These are phyloP conservation scores for Bhutanitis thaidina DNA, from an alignment of 2,888 invertebrate species.

Conservation along the genomic window DNA sequence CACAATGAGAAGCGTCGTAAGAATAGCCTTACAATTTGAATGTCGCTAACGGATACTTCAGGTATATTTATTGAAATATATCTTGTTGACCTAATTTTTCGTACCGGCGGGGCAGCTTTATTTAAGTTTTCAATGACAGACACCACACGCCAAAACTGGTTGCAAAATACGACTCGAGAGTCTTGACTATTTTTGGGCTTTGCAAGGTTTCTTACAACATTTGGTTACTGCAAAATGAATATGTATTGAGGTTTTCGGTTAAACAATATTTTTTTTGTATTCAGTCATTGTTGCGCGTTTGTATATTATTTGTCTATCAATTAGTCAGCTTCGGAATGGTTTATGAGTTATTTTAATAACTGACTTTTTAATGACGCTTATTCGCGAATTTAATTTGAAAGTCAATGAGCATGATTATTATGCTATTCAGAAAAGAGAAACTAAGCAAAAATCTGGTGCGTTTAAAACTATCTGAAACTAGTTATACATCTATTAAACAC, in stretches of 20 bases:
- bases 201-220: slow-evolving; percentile 18
- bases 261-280: not conserved
- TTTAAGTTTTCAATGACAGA: slow-evolving; percentile 19
- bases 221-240: not conserved
- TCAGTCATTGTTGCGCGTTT: no score
- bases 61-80: slow-evolving; percentile 1
- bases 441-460: no score
- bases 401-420: no score
- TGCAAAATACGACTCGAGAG: slow-evolving; percentile 5
- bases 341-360: no score
- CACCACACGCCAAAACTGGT: slow-evolving; percentile 17
- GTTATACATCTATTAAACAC: no score
- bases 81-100: slow-evolving; percentile 17
- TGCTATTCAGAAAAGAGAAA: no score
- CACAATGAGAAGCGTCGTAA: not conserved
- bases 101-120: slow-evolving; percentile 7
- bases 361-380: no score
- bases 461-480: no score
- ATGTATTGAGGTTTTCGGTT: slow-evolving; percentile 6
- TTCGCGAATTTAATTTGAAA: no score
- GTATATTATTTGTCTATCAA: no score
- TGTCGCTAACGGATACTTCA: slow-evolving; percentile 3
- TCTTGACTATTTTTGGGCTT: slow-evolving; percentile 17
- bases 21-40: not conserved
- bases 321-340: no score